Conservation (phyloP, 2,113 vertebrate species). For the Mus musculus region GRCm39 chrX:42429001-42429500, state of each 20-base stretch:
- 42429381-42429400: background rate
- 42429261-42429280: conserved; percentile 26
- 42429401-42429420: background rate
- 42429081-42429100: background rate
- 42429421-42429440: background rate
- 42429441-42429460: background rate
- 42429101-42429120: conserved; percentile 5
- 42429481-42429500: background rate
- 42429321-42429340: background rate
- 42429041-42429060: background rate
- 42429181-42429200: background rate
- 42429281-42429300: background rate
- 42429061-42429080: background rate
- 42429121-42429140: background rate
- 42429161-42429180: conserved; percentile 1
- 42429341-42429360: background rate
- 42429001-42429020: background rate
- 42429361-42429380: background rate
- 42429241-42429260: background rate
- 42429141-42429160: background rate
- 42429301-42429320: background rate
- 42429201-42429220: conserved; percentile 10
- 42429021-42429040: background rate
- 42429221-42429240: background rate
- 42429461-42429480: background rate